Evolutionary conservation across 2,113 vertebrate species (phyloP).

Genomic region (Phaetusa simplex): DNA sequence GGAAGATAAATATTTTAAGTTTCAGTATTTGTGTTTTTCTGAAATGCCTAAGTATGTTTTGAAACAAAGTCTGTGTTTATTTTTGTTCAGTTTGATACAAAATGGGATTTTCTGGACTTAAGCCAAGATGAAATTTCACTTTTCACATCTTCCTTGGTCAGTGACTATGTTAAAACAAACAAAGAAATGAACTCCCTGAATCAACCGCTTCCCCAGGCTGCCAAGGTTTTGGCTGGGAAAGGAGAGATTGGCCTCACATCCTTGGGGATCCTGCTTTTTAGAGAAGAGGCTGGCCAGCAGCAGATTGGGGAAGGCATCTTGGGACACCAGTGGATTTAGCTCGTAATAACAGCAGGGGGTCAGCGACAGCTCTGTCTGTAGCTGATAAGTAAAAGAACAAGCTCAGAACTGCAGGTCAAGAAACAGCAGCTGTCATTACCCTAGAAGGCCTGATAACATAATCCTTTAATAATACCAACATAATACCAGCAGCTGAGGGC

Average conservation of each 20-base stretch:
- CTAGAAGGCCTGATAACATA: conserved; percentile 44
- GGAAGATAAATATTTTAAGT: not conserved
- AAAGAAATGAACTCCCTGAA: not conserved
- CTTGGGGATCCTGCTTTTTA: not conserved
- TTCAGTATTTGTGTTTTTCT: not conserved
- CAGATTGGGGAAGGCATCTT: not conserved
- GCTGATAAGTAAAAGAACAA: conserved; percentile 15
- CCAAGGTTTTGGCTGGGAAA: not conserved
- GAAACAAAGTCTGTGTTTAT: not conserved
- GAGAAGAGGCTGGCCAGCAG: not conserved
- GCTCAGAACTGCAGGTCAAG: conserved; percentile 8
- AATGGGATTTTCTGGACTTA: not conserved
- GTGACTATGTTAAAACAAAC: not conserved
- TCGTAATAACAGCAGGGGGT: not conserved
- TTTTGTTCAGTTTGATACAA: not conserved
- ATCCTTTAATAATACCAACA: conserved; percentile 31
- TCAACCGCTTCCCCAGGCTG: not conserved
- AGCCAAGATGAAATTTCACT: not conserved
- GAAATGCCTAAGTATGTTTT: not conserved
- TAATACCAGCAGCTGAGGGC: not conserved
- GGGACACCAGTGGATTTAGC: not conserved
- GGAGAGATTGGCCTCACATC: not conserved
- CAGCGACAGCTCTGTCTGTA: not conserved
- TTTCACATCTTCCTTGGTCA: not conserved
- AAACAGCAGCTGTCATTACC: conserved; percentile 29